Evolutionary conservation across 2,888 invertebrate genomes (phyloP).

Genomic region (Parnassius glacialis): DNA sequence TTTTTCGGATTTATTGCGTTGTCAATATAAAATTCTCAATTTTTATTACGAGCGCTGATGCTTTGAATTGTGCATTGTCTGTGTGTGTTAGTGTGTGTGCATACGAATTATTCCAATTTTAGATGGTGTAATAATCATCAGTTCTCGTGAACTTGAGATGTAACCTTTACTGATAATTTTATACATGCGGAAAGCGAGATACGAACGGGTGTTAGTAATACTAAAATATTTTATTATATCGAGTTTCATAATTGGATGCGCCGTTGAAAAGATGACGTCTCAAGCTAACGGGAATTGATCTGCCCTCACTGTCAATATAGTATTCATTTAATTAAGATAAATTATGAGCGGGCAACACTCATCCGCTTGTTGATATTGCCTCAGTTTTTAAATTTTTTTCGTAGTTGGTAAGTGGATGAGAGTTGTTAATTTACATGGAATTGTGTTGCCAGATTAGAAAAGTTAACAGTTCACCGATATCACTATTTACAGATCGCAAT

Average conservation of each 20-base stretch:
- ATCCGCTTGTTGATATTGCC: conserved; percentile 32
- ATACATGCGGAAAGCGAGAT: too few species aligned
- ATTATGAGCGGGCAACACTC: conserved; percentile 36
- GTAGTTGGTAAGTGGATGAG: conserved; percentile 22
- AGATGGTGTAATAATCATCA: conserved; percentile 28
- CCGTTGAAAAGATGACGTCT: neutral
- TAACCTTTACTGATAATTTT: neutral
- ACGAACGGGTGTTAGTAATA: too few species aligned
- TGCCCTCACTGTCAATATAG: conserved; percentile 49
- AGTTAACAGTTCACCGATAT: neutral
- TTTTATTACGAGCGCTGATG: conserved; percentile 17
- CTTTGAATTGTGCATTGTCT: conserved; percentile 36
- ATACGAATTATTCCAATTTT: conserved; percentile 58
- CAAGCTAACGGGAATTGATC: conserved; percentile 36
- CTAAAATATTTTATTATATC: too few species aligned
- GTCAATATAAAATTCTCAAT: too few species aligned
- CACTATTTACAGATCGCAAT: neutral
- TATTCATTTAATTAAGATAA: conserved; percentile 53
- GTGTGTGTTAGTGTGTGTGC: conserved; percentile 36
- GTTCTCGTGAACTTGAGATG: neutral
- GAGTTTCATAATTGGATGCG: neutral
- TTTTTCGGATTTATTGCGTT: too few species aligned
- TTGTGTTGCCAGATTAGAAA: neutral
- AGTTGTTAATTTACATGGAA: conserved; percentile 22
- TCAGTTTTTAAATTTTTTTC: conserved; percentile 21